A percentile compares a stretch with the other conserved stretches of the same genome.
Evolutionary conservation across 2,113 vertebrate species (phyloP).

Genomic region (Sciurus niger): DNA sequence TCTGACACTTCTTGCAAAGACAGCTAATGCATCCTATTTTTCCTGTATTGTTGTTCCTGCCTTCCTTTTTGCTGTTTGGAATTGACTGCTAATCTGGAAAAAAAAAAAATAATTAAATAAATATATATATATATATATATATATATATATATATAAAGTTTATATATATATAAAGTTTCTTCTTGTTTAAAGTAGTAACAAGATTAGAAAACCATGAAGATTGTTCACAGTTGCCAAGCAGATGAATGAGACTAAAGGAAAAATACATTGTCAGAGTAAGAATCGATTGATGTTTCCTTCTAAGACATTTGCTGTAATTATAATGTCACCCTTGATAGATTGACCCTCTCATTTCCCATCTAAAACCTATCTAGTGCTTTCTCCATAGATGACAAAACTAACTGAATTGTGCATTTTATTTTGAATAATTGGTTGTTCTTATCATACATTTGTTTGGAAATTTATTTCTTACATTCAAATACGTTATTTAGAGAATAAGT

Average conservation of each 20-base stretch:
- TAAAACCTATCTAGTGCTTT: slow-evolving; percentile 22
- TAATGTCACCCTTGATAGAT: slow-evolving; percentile 49
- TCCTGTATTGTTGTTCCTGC: neutral
- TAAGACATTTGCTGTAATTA: slow-evolving; percentile 71
- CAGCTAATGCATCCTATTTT: neutral
- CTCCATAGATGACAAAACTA: slow-evolving; percentile 44
- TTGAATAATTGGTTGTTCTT: neutral
- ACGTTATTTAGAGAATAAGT: neutral
- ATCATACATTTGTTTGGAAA: neutral
- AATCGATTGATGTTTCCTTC: slow-evolving; percentile 50
- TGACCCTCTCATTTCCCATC: slow-evolving; percentile 40
- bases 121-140: too few species aligned
- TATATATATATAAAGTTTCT: neutral
- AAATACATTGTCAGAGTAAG: slow-evolving; percentile 32
- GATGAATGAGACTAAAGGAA: slow-evolving; percentile 37
- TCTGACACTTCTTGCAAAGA: neutral
- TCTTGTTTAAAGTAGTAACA: slow-evolving; percentile 40
- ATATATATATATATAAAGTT: too few species aligned
- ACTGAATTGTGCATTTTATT: neutral
- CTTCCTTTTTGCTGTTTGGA: neutral
- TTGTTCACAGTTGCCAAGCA: slow-evolving; percentile 57
- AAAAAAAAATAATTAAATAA: neutral
- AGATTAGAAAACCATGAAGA: slow-evolving; percentile 46
- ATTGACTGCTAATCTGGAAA: neutral
- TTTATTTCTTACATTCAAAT: neutral